A percentile compares a stretch with the other conserved stretches of the same genome.
Evolutionary conservation across 2,113 vertebrate species (phyloP).

Genomic region (Lophotis ruficrista): DNA sequence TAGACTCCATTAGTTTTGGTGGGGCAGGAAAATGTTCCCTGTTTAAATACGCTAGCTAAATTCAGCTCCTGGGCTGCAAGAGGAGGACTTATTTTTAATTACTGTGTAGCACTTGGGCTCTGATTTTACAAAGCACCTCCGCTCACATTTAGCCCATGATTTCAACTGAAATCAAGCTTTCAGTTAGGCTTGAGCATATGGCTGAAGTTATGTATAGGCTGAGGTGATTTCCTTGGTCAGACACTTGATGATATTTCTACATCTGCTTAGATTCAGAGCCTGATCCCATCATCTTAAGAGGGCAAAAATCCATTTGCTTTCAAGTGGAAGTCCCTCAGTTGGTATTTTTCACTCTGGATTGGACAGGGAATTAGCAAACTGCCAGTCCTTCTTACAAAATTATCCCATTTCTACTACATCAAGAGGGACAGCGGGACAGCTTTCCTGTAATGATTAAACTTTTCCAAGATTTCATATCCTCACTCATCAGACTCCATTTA

Average conservation of each 20-base stretch:
- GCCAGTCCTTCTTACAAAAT: background rate
- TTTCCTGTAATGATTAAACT: constrained; percentile 2
- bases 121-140: background rate
- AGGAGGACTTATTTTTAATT: background rate
- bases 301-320: constrained; percentile 12
- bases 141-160: background rate
- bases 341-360: constrained; percentile 1
- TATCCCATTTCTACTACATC: background rate
- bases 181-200: background rate
- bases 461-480: constrained; percentile 50
- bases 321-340: background rate
- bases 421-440: background rate
- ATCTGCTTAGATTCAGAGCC: constrained; percentile 25
- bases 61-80: background rate
- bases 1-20: background rate
- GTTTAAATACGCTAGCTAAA: background rate
- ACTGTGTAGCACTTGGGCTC: background rate
- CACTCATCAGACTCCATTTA: constrained; percentile 21
- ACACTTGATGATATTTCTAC: constrained; percentile 1
- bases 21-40: background rate
- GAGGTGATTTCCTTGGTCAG: constrained; percentile 9
- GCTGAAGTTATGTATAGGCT: background rate
- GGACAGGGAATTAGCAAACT: constrained; percentile 10
- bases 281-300: background rate
- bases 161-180: background rate